These are phyloP conservation scores for Sebastes reedi DNA, from an alignment of 2,797 vertebrate genomes.

Conservation along the genomic window DNA sequence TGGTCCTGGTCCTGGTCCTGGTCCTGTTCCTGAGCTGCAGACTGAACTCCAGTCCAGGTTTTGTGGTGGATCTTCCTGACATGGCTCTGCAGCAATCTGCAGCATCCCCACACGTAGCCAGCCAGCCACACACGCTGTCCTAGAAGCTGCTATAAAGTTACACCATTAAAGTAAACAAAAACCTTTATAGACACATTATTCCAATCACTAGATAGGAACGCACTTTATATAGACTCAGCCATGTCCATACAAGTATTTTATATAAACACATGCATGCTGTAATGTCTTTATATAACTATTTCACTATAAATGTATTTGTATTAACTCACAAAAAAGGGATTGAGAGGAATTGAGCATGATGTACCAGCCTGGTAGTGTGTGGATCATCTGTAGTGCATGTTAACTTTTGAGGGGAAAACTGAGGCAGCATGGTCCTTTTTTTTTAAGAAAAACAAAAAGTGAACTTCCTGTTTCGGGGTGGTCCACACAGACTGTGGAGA, in stretches of 20 bases:
- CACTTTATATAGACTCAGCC: constrained; percentile 44
- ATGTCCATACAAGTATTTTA: constrained; percentile 5
- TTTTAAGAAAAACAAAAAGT: constrained; percentile 89
- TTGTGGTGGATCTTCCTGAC: constrained; percentile 61
- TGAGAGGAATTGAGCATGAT: neutral
- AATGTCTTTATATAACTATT: constrained; percentile 33
- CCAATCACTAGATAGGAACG: constrained; percentile 33
- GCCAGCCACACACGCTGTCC: constrained; percentile 73
- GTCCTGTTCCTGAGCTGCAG: constrained; percentile 8
- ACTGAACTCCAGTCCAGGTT: constrained; percentile 74
- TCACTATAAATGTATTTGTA: neutral
- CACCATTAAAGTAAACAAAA: constrained; percentile 64
- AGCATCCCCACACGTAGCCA: constrained; percentile 71
- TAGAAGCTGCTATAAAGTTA: constrained; percentile 59
- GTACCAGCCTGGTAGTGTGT: neutral
- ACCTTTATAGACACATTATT: constrained; percentile 61
- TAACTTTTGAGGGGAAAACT: constrained; percentile 41
- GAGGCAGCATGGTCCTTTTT: constrained; percentile 60
- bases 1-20: too few species aligned
- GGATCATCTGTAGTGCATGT: constrained; percentile 14
- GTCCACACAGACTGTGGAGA: constrained; percentile 86
- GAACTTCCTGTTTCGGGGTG: constrained; percentile 93
- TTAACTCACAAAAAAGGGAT: neutral
- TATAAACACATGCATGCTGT: neutral
- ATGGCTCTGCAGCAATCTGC: constrained; percentile 56